Percentiles rank a stretch among this genome's conserved stretches.
These are phyloP conservation scores for Sinodicranocentrus sp. DNA, from an alignment of 2,888 invertebrate species.

Conservation along the genomic window DNA sequence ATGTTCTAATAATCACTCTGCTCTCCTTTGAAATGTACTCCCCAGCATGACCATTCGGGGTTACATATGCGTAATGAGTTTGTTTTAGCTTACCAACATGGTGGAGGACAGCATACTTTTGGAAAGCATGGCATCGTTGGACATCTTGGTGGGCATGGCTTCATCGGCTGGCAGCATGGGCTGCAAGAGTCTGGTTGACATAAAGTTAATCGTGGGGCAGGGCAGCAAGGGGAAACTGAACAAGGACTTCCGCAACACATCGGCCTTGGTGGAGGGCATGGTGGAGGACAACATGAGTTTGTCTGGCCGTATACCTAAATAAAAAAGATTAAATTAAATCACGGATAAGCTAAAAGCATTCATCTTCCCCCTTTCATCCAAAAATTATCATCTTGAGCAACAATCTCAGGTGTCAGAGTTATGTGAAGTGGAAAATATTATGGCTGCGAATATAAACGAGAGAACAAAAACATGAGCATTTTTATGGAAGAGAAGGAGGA, in stretches of 20 bases:
- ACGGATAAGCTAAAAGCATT: neutral
- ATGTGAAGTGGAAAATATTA: neutral
- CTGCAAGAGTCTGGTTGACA: conserved; percentile 71
- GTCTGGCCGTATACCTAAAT: conserved; percentile 75
- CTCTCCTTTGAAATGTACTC: no score
- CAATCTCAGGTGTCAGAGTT: neutral
- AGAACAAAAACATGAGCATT: conserved; percentile 65
- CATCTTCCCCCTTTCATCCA: conserved; percentile 56
- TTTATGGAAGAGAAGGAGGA: conserved; percentile 18
- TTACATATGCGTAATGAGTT: no score
- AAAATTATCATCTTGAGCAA: neutral
- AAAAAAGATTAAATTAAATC: conserved; percentile 16
- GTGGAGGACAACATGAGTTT: conserved; percentile 69
- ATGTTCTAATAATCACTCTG: no score
- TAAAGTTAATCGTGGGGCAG: conserved; percentile 68
- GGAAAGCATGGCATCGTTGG: conserved; percentile 72
- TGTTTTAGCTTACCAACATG: conserved; percentile 62
- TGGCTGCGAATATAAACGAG: no score
- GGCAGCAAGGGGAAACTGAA: conserved; percentile 69
- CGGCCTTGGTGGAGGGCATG: conserved; percentile 66
- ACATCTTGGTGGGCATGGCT: conserved; percentile 71
- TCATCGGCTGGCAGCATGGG: conserved; percentile 73
- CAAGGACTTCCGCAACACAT: conserved; percentile 64
- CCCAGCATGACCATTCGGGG: no score
- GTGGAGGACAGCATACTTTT: conserved; percentile 74